Percentiles rank a stretch among this genome's conserved stretches.
Conservation (phyloP, 2,113 vertebrate genomes). For the Callaeas wilsoni region DNA sequence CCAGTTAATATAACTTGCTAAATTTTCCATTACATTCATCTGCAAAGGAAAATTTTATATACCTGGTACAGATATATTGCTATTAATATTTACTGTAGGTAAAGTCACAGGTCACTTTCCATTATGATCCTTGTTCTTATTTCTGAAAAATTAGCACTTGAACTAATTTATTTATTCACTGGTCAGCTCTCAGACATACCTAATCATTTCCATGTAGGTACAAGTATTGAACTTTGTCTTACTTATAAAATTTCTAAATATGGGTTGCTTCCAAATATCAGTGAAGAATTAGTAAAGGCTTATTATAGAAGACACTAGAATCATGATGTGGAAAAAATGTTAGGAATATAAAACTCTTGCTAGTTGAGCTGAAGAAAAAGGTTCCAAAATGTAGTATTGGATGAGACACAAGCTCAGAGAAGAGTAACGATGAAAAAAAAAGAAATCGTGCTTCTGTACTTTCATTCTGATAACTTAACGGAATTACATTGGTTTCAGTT, state of each 20-base stretch:
- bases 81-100: conserved; percentile 15
- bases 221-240: background rate
- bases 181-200: background rate
- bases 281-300: background rate
- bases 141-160: background rate
- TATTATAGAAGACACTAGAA: background rate
- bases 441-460: background rate
- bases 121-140: background rate
- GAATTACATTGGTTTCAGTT: background rate
- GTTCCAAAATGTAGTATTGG: background rate
- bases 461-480: background rate
- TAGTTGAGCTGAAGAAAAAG: background rate
- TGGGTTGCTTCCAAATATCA: background rate
- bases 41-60: conserved; percentile 12
- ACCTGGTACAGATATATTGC: background rate
- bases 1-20: conserved; percentile 28
- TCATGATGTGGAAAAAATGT: background rate
- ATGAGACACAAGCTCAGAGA: background rate
- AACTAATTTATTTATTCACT: background rate
- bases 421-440: background rate
- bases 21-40: conserved; percentile 33
- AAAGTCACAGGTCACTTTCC: background rate
- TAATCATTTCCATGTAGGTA: background rate
- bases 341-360: background rate
- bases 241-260: background rate